Evolutionary conservation across 1,140 invertebrate species (phyloP).

Genomic region (Zaprionus tsacasi): DNA sequence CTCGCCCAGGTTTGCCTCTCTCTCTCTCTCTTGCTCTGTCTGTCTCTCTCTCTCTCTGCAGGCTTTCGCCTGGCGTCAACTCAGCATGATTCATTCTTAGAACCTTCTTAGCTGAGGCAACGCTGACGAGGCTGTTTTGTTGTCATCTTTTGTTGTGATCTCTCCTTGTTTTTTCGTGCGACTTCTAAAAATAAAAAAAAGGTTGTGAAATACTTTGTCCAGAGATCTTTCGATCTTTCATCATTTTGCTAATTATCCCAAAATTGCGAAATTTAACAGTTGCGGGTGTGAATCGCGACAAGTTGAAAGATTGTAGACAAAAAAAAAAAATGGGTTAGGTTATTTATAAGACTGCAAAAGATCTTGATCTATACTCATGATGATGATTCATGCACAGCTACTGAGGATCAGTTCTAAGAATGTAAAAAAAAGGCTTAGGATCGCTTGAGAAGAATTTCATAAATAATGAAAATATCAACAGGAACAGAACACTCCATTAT

Average conservation of each 20-base stretch:
- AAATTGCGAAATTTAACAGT: constrained; percentile 52
- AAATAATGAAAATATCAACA: constrained; percentile 1
- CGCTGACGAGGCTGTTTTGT: constrained; percentile 52
- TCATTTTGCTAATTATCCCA: constrained; percentile 44
- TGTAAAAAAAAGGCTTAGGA: neutral
- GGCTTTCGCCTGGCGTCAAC: constrained; percentile 49
- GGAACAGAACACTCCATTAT: neutral
- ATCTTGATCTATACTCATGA: constrained; percentile 15
- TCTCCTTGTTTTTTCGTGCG: neutral
- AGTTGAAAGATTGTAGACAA: constrained; percentile 14
- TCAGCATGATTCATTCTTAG: constrained; percentile 60
- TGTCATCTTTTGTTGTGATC: constrained; percentile 58
- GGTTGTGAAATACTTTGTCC: constrained; percentile 46
- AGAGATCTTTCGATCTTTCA: constrained; percentile 4
- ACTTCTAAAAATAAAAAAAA: constrained; percentile 6
- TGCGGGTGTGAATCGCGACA: constrained; percentile 40
- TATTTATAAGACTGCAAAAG: constrained; percentile 21
- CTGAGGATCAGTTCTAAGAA: constrained; percentile 9
- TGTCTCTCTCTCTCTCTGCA: neutral
- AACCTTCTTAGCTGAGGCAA: constrained; percentile 30
- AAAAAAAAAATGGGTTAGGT: neutral
- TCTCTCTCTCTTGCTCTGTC: neutral
- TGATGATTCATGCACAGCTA: constrained; percentile 30
- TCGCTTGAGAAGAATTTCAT: neutral
- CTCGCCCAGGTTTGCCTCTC: constrained; percentile 1